phyloP scores from a whole-genome alignment of 2,888 invertebrate genomes.

The Hemithea aestivaria region DNA sequence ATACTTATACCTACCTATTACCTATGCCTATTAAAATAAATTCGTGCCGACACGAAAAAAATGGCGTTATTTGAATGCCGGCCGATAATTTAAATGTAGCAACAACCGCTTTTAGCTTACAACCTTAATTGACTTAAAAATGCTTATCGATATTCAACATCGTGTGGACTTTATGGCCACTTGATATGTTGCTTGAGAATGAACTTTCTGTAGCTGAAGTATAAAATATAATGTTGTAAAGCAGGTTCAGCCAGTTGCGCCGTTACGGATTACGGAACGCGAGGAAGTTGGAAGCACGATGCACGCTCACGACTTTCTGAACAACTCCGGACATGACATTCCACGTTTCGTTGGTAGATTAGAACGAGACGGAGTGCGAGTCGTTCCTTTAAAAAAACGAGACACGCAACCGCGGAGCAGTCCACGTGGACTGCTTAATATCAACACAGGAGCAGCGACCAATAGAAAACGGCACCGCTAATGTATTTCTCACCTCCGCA shows the following conservation, averaged over 20 bases:
- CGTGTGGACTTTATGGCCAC: conserved; percentile 37
- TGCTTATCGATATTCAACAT: conserved; percentile 70
- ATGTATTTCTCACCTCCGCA: conserved; percentile 81
- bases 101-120: conserved; percentile 80
- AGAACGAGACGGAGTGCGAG: conserved; percentile 75
- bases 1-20: neutral
- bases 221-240: conserved; percentile 36
- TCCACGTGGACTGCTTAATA: conserved; percentile 79
- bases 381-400: conserved; percentile 72
- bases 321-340: conserved; percentile 80
- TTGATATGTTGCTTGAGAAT: conserved; percentile 28
- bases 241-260: conserved; percentile 40
- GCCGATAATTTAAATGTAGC: conserved; percentile 79
- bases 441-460: conserved; percentile 78
- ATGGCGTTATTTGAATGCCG: conserved; percentile 78
- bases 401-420: conserved; percentile 71
- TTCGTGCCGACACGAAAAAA: conserved; percentile 77
- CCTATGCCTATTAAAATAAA: conserved; percentile 60
- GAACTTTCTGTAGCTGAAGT: conserved; percentile 34
- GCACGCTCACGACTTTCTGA: conserved; percentile 80
- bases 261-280: conserved; percentile 53
- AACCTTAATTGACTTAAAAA: conserved; percentile 80
- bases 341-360: conserved; percentile 79
- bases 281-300: conserved; percentile 71
- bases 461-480: conserved; percentile 79